Evolutionary conservation across 1,140 invertebrate species (phyloP).

Genomic region (Drosophila kepulauana): DNA sequence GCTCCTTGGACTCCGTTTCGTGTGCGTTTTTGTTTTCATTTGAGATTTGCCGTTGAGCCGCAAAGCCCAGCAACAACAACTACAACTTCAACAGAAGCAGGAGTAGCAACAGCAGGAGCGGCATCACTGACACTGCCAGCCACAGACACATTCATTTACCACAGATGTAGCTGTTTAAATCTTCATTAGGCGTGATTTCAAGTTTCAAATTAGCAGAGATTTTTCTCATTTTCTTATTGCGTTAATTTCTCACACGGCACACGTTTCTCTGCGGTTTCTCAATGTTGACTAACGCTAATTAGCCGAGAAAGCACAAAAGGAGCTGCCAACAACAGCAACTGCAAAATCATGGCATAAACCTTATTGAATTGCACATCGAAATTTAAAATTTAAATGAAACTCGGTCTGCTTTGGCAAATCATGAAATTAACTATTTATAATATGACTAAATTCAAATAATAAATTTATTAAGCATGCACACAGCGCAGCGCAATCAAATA

Average conservation of each 20-base stretch:
- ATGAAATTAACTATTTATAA: slow-evolving; percentile 18
- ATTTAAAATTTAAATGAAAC: slow-evolving; percentile 9
- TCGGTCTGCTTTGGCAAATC: background rate
- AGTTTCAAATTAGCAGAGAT: slow-evolving; percentile 52
- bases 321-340: background rate
- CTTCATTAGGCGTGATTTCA: slow-evolving; percentile 60
- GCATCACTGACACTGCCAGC: background rate
- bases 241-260: slow-evolving; percentile 47
- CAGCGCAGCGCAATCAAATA: slow-evolving; percentile 23
- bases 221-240: slow-evolving; percentile 42
- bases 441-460: slow-evolving; percentile 12
- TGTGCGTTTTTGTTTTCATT: slow-evolving; percentile 50
- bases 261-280: slow-evolving; percentile 49
- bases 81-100: background rate
- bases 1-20: slow-evolving; percentile 34
- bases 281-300: slow-evolving; percentile 52
- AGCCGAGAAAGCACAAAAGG: slow-evolving; percentile 19
- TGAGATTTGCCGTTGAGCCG: slow-evolving; percentile 48
- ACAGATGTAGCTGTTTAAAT: slow-evolving; percentile 54
- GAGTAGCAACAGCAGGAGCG: background rate
- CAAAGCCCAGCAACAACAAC: slow-evolving; percentile 10
- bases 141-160: slow-evolving; percentile 48
- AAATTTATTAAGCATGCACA: slow-evolving; percentile 33
- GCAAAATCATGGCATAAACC: background rate
- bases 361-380: background rate